Conservation (phyloP, 2,113 vertebrate species). For the Tetrao urogallus region DNA sequence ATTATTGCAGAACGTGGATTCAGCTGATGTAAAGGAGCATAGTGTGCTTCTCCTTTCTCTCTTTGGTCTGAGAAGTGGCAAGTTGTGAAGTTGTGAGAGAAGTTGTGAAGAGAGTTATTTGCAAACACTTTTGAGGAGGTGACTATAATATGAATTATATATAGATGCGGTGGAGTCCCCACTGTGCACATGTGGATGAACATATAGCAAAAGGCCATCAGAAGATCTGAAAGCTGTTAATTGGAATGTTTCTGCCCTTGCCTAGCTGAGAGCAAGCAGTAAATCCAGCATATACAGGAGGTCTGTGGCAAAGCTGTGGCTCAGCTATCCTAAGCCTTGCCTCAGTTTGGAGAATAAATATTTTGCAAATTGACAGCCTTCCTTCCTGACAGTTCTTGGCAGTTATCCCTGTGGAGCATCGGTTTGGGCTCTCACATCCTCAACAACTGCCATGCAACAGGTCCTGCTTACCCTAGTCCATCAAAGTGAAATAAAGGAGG, state of each 20-base stretch:
- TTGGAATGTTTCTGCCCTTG: not conserved
- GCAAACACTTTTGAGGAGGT: not conserved
- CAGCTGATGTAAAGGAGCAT: not conserved
- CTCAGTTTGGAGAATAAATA: not conserved
- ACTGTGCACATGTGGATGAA: not conserved
- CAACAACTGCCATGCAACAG: not conserved
- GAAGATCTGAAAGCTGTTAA: not conserved
- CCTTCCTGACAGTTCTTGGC: not conserved
- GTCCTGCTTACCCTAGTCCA: not conserved
- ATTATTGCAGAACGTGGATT: not conserved
- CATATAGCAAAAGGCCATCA: not conserved
- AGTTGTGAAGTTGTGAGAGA: not conserved
- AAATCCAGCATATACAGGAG: rapidly evolving
- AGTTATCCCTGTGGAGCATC: not conserved
- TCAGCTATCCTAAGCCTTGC: not conserved
- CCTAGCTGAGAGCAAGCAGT: not conserved
- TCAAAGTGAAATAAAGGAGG: not conserved
- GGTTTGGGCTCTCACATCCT: not conserved
- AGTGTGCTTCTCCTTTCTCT: not conserved
- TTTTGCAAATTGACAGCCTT: not conserved
- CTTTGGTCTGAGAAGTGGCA: not conserved
- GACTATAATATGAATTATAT: not conserved
- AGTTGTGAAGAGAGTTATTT: not conserved
- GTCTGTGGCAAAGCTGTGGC: not conserved
- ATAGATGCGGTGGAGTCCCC: not conserved